phyloP scores from a whole-genome alignment of 2,113 vertebrate genomes.

The Solenodon paradoxus region DNA sequence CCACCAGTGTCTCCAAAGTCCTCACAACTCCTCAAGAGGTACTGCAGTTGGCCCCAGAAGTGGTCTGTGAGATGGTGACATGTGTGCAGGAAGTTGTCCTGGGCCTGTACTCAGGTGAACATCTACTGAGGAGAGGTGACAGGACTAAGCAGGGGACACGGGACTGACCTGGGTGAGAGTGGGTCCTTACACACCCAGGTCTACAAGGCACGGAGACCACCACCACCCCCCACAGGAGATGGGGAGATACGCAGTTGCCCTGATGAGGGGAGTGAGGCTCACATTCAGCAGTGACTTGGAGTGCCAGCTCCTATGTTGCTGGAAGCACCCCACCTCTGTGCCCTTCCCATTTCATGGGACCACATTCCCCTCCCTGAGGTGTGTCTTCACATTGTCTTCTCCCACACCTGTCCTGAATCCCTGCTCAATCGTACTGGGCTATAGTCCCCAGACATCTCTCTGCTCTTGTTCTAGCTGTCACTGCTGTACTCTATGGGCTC shows the following conservation, averaged over 20 bases:
- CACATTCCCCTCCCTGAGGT: neutral
- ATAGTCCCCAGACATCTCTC: no score
- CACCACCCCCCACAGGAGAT: neutral
- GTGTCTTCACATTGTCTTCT: neutral
- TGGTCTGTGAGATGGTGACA: neutral
- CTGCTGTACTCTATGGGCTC: neutral
- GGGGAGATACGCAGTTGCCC: accelerated
- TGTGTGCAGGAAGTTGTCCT: neutral
- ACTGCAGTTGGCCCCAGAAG: no score
- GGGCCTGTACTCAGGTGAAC: accelerated
- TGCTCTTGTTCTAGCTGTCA: neutral
- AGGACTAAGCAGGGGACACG: no score
- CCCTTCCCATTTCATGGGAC: no score
- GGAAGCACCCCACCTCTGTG: no score
- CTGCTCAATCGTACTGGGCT: neutral
- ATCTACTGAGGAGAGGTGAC: neutral
- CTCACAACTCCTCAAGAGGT: neutral
- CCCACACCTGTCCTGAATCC: neutral
- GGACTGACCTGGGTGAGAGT: neutral
- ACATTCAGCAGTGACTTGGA: accelerated
- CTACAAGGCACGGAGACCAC: accelerated
- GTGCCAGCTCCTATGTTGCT: neutral
- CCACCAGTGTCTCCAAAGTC: no score
- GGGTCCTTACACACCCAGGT: neutral
- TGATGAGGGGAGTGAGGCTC: accelerated